phyloP scores from a whole-genome alignment of 2,888 invertebrate genomes.

The Caenorhabditis sp. region DNA sequence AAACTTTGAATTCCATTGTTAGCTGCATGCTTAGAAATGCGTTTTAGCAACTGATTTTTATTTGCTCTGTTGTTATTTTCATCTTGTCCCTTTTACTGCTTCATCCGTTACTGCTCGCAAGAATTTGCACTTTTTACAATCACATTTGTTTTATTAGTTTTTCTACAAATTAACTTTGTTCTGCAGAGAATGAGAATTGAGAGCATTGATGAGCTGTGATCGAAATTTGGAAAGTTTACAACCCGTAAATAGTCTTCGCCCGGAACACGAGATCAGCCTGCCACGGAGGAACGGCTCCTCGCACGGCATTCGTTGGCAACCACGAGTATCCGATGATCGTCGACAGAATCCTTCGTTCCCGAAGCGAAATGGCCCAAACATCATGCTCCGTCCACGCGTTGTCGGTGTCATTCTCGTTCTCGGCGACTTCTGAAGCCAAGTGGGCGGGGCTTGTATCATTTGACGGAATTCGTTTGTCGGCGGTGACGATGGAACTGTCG shows the following conservation, averaged over 20 bases:
- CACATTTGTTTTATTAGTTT: too few relatives aligned
- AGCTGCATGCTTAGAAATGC: too few relatives aligned
- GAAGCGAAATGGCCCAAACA: constrained; percentile 73
- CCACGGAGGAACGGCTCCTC: constrained; percentile 43
- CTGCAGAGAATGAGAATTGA: too few relatives aligned
- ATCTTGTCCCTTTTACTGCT: too few relatives aligned
- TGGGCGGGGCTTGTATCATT: constrained; percentile 67
- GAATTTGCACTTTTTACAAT: too few relatives aligned
- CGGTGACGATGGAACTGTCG: constrained; percentile 63
- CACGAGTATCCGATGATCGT: constrained; percentile 51
- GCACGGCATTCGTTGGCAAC: constrained; percentile 36
- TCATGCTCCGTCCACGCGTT: constrained; percentile 82
- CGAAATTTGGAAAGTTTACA: constrained; percentile 20
- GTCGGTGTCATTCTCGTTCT: constrained; percentile 78
- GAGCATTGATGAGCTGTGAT: background rate
- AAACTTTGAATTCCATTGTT: too few relatives aligned
- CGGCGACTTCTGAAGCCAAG: constrained; percentile 59
- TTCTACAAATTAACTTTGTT: too few relatives aligned
- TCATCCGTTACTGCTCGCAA: too few relatives aligned
- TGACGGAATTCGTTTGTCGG: constrained; percentile 50
- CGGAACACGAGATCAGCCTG: constrained; percentile 48
- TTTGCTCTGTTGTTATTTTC: too few relatives aligned
- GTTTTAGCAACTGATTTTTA: too few relatives aligned
- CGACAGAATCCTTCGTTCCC: constrained; percentile 53
- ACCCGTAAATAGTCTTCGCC: constrained; percentile 63